phyloP scores from a whole-genome alignment of 2,113 vertebrate genomes.

The Dasyornis broadbenti region DNA sequence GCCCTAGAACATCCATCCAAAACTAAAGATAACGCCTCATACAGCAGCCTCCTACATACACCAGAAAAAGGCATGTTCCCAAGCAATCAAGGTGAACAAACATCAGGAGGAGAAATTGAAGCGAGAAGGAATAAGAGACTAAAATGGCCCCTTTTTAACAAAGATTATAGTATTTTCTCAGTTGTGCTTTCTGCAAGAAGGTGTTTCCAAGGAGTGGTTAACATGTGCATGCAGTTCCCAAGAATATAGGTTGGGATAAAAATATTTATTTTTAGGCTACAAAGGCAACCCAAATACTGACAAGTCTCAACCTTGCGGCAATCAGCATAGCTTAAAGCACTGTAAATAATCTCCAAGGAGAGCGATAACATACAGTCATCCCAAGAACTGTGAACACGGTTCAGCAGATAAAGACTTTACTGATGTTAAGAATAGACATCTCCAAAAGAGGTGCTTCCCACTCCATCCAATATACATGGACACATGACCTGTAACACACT shows the following conservation, averaged over 20 bases:
- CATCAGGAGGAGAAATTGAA: neutral
- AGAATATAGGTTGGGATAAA: neutral
- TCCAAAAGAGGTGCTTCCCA: neutral
- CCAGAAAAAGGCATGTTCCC: neutral
- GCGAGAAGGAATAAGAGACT: neutral
- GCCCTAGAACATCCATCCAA: neutral
- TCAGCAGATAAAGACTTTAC: neutral
- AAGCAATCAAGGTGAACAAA: conserved; percentile 4
- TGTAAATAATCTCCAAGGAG: conserved; percentile 7
- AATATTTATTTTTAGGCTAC: neutral
- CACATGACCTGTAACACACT: neutral
- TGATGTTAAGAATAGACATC: neutral
- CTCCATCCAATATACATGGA: neutral
- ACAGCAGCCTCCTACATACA: neutral
- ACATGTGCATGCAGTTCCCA: neutral
- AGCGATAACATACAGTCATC: neutral
- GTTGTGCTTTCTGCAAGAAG: neutral
- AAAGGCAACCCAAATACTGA: neutral
- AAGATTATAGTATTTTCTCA: neutral
- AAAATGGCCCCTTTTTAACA: neutral
- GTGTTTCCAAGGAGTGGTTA: neutral
- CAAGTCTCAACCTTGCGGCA: neutral
- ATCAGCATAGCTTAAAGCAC: neutral
- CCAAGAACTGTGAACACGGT: neutral
- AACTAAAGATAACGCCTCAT: neutral